Conservation (phyloP, 2,888 invertebrate species). For the Folsomia manolachei region DNA sequence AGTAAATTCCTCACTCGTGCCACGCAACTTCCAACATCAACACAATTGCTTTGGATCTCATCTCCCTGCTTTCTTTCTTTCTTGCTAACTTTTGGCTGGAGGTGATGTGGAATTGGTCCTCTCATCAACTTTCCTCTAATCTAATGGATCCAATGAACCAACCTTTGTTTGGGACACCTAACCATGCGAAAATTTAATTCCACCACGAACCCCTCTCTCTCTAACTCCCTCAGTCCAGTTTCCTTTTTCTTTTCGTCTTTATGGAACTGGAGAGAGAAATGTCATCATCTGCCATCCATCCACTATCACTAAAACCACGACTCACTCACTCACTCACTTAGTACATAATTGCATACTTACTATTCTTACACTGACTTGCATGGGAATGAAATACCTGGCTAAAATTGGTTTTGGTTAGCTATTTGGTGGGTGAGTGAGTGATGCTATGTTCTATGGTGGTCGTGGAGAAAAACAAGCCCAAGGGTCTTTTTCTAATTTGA, state of each 20-base stretch:
- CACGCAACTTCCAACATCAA: background rate
- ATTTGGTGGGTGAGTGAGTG: too few relatives aligned
- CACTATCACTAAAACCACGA: background rate
- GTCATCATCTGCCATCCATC: background rate
- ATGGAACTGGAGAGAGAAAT: background rate
- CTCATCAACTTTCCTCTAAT: background rate
- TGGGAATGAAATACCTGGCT: too few relatives aligned
- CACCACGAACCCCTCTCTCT: background rate
- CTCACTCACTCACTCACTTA: too few relatives aligned
- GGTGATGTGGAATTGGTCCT: background rate
- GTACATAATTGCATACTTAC: too few relatives aligned
- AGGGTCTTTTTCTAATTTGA: background rate
- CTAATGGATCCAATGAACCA: background rate
- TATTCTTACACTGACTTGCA: background rate
- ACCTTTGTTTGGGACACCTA: constrained; percentile 5
- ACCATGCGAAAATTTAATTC: constrained; percentile 42
- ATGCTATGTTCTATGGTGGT: background rate
- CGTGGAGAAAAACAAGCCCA: background rate
- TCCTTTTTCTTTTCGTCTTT: too few relatives aligned
- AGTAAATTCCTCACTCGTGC: background rate
- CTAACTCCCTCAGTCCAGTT: too few relatives aligned
- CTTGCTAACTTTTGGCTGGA: too few relatives aligned
- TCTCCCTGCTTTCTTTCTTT: too few relatives aligned
- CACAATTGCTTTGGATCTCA: background rate
- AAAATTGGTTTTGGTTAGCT: too few relatives aligned